Evolutionary conservation across 30 jellyfish, hydroid and myxozoan species (phyloP).

Genomic region (Cassiopea andromeda): DNA sequence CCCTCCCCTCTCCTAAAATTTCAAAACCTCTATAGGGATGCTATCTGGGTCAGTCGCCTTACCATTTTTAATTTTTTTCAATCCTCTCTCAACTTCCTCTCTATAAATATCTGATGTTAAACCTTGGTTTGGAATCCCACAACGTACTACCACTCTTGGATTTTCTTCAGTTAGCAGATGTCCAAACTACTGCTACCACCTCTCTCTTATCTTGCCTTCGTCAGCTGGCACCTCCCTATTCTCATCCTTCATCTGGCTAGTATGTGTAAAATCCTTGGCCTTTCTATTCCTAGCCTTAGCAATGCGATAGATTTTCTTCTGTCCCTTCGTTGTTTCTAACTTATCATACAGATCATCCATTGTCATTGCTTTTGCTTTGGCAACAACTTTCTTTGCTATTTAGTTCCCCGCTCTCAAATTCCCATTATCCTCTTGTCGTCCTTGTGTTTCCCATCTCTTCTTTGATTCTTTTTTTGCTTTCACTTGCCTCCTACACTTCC

Average conservation of each 20-base stretch:
- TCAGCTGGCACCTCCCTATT: neutral
- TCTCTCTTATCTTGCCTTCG: constrained; percentile 3
- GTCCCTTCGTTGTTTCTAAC: constrained; percentile 4
- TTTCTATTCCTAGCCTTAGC: constrained; percentile 13
- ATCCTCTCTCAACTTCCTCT: constrained; percentile 18
- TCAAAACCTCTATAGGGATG: constrained; percentile 52
- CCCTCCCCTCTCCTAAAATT: constrained; percentile 9
- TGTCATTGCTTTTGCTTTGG: constrained; percentile 5
- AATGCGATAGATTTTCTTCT: neutral
- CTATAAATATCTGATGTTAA: neutral
- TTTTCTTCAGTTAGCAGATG: constrained; percentile 27
- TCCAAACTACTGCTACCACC: constrained; percentile 29
- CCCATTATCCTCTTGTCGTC: neutral
- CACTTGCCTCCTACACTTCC: neutral
- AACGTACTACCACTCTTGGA: neutral
- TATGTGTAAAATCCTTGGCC: constrained; percentile 22
- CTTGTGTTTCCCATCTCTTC: neutral
- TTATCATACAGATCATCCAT: neutral
- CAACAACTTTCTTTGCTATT: constrained; percentile 22
- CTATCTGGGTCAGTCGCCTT: constrained; percentile 49
- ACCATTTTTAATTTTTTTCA: constrained; percentile 40
- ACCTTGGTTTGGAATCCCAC: neutral
- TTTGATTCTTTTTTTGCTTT: constrained; percentile 1
- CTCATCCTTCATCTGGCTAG: constrained; percentile 2
- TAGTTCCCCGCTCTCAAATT: neutral